These are phyloP conservation scores for Gobio occitaniae DNA, from an alignment of 2,797 vertebrate species.

Conservation along the genomic window DNA sequence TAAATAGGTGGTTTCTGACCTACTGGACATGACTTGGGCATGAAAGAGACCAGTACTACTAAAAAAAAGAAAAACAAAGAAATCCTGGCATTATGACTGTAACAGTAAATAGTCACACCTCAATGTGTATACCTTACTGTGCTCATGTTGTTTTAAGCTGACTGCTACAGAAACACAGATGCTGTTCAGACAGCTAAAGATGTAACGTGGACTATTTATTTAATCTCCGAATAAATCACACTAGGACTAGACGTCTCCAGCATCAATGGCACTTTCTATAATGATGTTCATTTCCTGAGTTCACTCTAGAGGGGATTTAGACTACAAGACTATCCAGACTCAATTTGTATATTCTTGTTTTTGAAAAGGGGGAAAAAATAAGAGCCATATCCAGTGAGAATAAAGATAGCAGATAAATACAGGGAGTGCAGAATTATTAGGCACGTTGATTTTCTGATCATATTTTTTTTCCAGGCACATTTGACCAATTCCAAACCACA, in stretches of 20 bases:
- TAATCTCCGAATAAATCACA: slow-evolving; percentile 32
- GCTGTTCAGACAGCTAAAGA: background rate
- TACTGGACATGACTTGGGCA: background rate
- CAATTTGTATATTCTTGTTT: too few relatives aligned
- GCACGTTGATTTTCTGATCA: too few relatives aligned
- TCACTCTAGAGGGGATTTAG: slow-evolving; percentile 49
- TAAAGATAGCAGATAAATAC: background rate
- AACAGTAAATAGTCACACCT: background rate
- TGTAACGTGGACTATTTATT: background rate
- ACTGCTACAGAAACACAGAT: background rate
- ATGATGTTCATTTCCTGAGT: slow-evolving; percentile 68
- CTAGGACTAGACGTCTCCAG: slow-evolving; percentile 50
- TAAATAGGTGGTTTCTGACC: background rate
- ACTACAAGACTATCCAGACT: slow-evolving; percentile 30
- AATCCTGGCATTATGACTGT: background rate
- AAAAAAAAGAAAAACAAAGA: background rate
- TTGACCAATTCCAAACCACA: too few relatives aligned
- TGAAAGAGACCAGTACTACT: background rate
- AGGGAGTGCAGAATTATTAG: too few relatives aligned
- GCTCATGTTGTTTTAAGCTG: too few relatives aligned
- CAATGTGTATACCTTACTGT: background rate
- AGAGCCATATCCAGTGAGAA: background rate
- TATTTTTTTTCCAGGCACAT: too few relatives aligned
- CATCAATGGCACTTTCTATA: slow-evolving; percentile 70
- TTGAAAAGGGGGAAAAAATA: too few relatives aligned